These are phyloP conservation scores for Gnatocerus cornutus DNA, from an alignment of 2,888 invertebrate species.

Conservation along the genomic window DNA sequence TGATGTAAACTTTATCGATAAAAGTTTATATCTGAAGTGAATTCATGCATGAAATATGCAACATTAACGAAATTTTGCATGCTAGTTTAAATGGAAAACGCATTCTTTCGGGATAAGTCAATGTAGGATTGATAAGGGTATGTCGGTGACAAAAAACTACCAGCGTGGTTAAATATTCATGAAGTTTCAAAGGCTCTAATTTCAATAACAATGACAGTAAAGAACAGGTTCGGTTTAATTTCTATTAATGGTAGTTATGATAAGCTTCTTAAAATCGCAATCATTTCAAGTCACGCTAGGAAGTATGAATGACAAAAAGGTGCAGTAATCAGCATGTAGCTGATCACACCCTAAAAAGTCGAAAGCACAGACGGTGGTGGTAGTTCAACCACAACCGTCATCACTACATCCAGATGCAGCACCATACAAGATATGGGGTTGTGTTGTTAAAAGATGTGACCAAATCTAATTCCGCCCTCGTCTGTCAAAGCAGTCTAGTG, in stretches of 20 bases:
- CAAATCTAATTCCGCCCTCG: constrained; percentile 69
- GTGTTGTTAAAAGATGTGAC: constrained; percentile 67
- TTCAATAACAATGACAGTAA: constrained; percentile 57
- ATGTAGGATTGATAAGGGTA: constrained; percentile 55
- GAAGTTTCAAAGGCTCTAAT: constrained; percentile 56
- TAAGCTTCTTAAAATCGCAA: constrained; percentile 62
- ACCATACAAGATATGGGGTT: constrained; percentile 64
- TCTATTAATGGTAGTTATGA: constrained; percentile 61
- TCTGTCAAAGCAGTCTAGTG: constrained; percentile 68
- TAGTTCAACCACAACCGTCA: constrained; percentile 60
- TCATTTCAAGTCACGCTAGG: constrained; percentile 57
- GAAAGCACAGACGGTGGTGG: constrained; percentile 38
- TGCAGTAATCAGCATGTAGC: constrained; percentile 54
- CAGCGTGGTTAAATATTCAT: constrained; percentile 57
- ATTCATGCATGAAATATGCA: constrained; percentile 36
- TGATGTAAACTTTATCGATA: constrained; percentile 23
- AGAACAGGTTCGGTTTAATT: constrained; percentile 58
- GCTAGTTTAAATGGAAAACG: constrained; percentile 49
- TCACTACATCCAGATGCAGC: constrained; percentile 60
- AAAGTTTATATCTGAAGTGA: constrained; percentile 17
- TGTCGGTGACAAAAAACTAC: constrained; percentile 37
- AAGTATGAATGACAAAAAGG: constrained; percentile 57
- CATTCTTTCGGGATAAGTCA: constrained; percentile 45
- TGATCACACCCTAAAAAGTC: constrained; percentile 56
- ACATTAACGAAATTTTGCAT: constrained; percentile 49